Conservation (phyloP, 2,888 invertebrate species). For the Archips crataeganus region DNA sequence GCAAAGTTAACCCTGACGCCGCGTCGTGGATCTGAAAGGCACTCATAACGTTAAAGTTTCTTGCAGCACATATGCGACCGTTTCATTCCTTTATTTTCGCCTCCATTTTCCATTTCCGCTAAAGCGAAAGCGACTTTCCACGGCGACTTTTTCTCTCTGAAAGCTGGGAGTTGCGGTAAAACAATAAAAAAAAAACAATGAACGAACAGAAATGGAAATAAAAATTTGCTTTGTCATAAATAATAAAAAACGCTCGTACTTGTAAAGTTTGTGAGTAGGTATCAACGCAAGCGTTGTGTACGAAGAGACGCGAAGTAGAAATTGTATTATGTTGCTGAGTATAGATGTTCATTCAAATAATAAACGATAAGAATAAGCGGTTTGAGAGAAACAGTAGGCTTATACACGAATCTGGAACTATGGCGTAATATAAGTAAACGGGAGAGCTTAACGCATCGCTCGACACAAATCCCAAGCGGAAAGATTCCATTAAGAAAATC, state of each 20-base stretch:
- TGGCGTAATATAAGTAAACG: slow-evolving; percentile 66
- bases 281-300: slow-evolving; percentile 69
- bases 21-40: slow-evolving; percentile 38
- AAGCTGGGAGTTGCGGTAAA: slow-evolving; percentile 79
- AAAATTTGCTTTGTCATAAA: slow-evolving; percentile 83
- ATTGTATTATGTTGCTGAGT: slow-evolving; percentile 15
- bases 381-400: slow-evolving; percentile 15
- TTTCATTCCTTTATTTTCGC: slow-evolving; percentile 69
- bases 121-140: slow-evolving; percentile 81
- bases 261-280: slow-evolving; percentile 77
- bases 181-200: slow-evolving; percentile 76
- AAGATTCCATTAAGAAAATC: slow-evolving; percentile 86
- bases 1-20: slow-evolving; percentile 45
- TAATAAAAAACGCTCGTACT: slow-evolving; percentile 78
- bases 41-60: slow-evolving; percentile 68
- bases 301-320: slow-evolving; percentile 55
- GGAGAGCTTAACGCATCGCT: slow-evolving; percentile 76
- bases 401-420: slow-evolving; percentile 57
- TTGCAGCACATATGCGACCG: slow-evolving; percentile 74
- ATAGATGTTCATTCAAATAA: slow-evolving; percentile 19
- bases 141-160: slow-evolving; percentile 75
- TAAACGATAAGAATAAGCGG: slow-evolving; percentile 10
- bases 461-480: slow-evolving; percentile 82
- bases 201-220: slow-evolving; percentile 79
- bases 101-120: slow-evolving; percentile 79